These are phyloP conservation scores for Pseudomyrmex flavicornis DNA, from an alignment of 1,140 invertebrate genomes.

Conservation along the genomic window DNA sequence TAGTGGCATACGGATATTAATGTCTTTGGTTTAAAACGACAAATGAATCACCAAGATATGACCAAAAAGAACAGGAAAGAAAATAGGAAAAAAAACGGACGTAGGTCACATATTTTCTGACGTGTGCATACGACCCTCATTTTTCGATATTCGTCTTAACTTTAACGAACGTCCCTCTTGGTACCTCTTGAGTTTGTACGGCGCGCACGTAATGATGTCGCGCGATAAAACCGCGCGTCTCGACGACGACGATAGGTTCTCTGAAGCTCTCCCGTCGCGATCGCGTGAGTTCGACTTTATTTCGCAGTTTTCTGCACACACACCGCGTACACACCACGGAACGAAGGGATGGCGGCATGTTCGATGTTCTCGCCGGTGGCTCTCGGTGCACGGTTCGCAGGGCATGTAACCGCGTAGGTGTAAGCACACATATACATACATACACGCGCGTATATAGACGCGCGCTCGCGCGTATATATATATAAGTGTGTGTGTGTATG, in stretches of 20 bases:
- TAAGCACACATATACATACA: slow-evolving; percentile 59
- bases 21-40: too few relatives aligned
- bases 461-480: neutral
- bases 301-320: slow-evolving; percentile 61
- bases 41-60: too few relatives aligned
- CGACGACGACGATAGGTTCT: neutral
- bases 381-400: slow-evolving; percentile 62
- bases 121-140: slow-evolving; percentile 18
- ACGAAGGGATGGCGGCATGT: slow-evolving; percentile 48
- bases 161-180: slow-evolving; percentile 56
- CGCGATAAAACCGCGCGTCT: slow-evolving; percentile 58
- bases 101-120: slow-evolving; percentile 22
- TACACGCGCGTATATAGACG: slow-evolving; percentile 39
- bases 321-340: slow-evolving; percentile 47
- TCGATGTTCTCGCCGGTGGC: slow-evolving; percentile 56
- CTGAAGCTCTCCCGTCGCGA: neutral
- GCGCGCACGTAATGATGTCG: slow-evolving; percentile 59
- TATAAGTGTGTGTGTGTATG: slow-evolving; percentile 16
- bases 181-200: slow-evolving; percentile 55
- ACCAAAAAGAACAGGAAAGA: too few relatives aligned
- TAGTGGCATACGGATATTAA: too few relatives aligned
- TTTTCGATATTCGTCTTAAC: slow-evolving; percentile 60
- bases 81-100: too few relatives aligned
- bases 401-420: slow-evolving; percentile 70
- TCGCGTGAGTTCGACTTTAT: slow-evolving; percentile 49